Conservation (phyloP, 2,797 vertebrate species). For the Arctocebus calabarensis region DNA sequence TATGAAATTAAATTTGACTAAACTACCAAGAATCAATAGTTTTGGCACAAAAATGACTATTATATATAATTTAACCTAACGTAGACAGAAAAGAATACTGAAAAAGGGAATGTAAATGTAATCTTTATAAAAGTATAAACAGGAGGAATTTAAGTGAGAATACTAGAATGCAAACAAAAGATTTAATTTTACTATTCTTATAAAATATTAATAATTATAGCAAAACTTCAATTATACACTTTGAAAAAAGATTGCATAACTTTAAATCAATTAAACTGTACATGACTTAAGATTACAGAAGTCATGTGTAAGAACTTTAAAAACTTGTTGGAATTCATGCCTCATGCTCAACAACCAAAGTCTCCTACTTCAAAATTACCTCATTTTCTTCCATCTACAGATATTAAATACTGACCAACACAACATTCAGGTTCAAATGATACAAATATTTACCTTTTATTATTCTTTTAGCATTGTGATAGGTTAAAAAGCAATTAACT, state of each 20-base stretch:
- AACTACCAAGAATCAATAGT: not conserved
- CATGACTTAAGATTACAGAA: not conserved
- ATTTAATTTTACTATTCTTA: not conserved
- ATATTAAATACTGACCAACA: not conserved
- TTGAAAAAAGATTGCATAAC: not conserved
- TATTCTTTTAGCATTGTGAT: not conserved
- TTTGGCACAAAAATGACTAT: constrained; percentile 16
- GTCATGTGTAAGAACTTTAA: not conserved
- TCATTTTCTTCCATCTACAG: not conserved
- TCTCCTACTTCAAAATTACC: not conserved
- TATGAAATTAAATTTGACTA: constrained; percentile 13
- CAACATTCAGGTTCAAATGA: not conserved
- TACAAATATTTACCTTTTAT: not conserved
- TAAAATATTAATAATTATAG: not conserved
- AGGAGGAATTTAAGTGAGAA: not conserved
- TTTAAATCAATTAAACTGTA: not conserved
- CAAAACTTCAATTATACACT: not conserved
- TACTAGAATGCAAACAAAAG: not conserved
- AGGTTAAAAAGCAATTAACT: not conserved
- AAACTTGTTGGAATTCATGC: not conserved
- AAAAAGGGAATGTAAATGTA: not conserved
- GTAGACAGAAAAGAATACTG: not conserved
- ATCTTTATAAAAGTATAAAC: not conserved
- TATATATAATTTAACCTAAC: constrained; percentile 3
- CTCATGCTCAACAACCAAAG: not conserved